Base-by-base conservation (phyloP, 2,797 vertebrate species). In the Lycodopsis pacificus region DNA sequence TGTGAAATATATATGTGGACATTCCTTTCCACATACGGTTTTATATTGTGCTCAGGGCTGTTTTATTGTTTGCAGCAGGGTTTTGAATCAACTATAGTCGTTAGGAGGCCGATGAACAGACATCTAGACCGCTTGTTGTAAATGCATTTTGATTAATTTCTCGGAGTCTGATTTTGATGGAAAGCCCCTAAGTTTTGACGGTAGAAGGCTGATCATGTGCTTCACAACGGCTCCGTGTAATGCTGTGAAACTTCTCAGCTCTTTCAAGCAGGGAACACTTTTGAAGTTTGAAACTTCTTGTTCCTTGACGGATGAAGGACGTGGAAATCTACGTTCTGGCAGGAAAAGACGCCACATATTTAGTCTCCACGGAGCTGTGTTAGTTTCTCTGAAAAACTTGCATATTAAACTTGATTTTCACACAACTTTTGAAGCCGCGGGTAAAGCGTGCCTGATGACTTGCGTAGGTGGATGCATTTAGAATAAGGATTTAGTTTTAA, bases 291-390 rank as follows among this genome's bases (percentile, higher is more conserved):
- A 84, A 70, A 73, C 72, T 64, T 85, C 42, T 73, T 71, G 54
- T 70, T 79, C 65, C 73, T 87, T 78, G 81, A 75, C 59, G 82
- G 80, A 85, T 86, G 81, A 88, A 88, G 71, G 85, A 84, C 17
- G 6, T 66, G 56, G 76, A 86, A 83, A 82, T 83, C 62, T 77
- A 34, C 72, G 67, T 71, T 87, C 73, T 81, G 62, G 65, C 70
- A 25, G 75, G 62, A 72, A 80, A 70, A 80, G 67, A 82, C 69
- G 11, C 38, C 63, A 77, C 38, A 76, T 77, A 68, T 73, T 62
- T 54, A 72, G 83, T 84, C 89, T 86, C 90, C 40, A 40, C 27
- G 77, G 82, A 75, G 67, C 81, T 86, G 83, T 71, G 79, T 84
- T 90, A 81, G 30, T 80, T 89, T 85, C 71, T 80, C 65, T 19